These are phyloP conservation scores for Halcyon badia DNA, from an alignment of 2,797 vertebrate genomes.

Conservation along the genomic window DNA sequence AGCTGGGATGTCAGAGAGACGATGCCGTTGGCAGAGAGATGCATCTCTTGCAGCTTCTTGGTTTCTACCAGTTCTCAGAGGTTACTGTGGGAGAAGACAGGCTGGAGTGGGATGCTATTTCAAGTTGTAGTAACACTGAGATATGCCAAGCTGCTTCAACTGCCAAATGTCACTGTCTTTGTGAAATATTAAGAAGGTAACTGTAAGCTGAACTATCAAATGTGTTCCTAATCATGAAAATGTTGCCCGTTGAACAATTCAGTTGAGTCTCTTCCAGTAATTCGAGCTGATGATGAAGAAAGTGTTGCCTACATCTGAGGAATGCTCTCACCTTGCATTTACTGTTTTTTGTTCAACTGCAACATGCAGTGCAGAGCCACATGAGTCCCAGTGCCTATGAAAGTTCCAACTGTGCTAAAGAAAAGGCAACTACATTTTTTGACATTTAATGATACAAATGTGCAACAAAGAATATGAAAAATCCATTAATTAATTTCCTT, in stretches of 20 bases:
- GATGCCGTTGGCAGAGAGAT: neutral
- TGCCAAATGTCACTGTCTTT: neutral
- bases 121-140: neutral
- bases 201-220: neutral
- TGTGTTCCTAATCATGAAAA: neutral
- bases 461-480: neutral
- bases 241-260: neutral
- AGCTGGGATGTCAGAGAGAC: neutral
- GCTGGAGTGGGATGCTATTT: neutral
- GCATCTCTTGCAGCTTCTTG: neutral
- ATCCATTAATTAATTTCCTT: neutral
- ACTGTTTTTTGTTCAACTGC: neutral
- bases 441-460: neutral
- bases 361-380: neutral
- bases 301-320: fast-evolving
- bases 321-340: neutral
- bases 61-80: neutral
- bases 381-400: neutral
- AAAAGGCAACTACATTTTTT: neutral
- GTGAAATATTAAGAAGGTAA: neutral
- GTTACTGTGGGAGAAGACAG: neutral
- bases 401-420: neutral
- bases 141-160: neutral
- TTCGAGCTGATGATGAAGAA: neutral
- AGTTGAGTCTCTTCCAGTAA: neutral